phyloP scores from a whole-genome alignment of 2,888 invertebrate genomes.

The Ligdia adustata region DNA sequence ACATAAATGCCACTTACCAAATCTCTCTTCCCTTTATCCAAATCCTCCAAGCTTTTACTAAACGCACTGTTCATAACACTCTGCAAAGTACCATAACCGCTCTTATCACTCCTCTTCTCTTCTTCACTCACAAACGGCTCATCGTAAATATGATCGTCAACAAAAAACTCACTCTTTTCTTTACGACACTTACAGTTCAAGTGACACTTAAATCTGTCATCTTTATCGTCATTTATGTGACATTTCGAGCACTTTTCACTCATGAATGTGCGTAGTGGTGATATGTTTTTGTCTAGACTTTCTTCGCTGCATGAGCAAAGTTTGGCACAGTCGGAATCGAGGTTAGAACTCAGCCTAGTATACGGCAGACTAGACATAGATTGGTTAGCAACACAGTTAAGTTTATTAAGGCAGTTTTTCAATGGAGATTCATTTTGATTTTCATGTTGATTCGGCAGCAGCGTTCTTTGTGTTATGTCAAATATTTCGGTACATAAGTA shows the following conservation, averaged over 20 bases:
- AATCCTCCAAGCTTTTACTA: conserved; percentile 65
- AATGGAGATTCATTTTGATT: conserved; percentile 55
- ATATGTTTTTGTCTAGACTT: conserved; percentile 38
- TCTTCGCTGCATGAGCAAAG: conserved; percentile 57
- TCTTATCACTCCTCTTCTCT: conserved; percentile 33
- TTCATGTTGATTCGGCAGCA: conserved; percentile 54
- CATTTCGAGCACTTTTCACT: conserved; percentile 58
- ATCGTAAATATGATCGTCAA: conserved; percentile 85
- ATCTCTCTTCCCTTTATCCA: conserved; percentile 36
- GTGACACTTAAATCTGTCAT: conserved; percentile 69
- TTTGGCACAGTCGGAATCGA: conserved; percentile 42
- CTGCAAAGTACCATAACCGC: conserved; percentile 62
- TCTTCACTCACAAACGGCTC: conserved; percentile 73
- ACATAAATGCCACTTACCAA: too few relatives aligned
- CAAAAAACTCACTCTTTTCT: conserved; percentile 61
- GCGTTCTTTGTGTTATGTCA: conserved; percentile 65
- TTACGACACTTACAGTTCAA: conserved; percentile 63
- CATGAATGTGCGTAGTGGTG: conserved; percentile 42
- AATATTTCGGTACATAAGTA: conserved; percentile 79
- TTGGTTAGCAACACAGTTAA: conserved; percentile 67
- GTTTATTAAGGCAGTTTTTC: conserved; percentile 69
- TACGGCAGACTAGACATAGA: conserved; percentile 73
- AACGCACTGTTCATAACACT: conserved; percentile 42
- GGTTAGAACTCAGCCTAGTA: conserved; percentile 55
- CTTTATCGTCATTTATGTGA: conserved; percentile 51